Evolutionary conservation across 2,797 vertebrate species (phyloP).

Genomic region (Spinibarbus caldwelli): DNA sequence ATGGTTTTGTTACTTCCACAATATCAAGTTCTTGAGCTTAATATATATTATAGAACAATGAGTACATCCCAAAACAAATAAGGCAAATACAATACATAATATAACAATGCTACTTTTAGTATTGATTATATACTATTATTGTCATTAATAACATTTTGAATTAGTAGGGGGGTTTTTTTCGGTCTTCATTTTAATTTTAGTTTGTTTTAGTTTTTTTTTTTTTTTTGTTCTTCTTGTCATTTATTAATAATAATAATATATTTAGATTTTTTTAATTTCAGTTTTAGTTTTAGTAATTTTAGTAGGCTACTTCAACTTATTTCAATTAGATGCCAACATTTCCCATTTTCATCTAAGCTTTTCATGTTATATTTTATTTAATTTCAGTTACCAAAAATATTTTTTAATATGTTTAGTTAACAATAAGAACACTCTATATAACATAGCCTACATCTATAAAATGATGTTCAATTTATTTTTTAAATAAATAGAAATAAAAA

Average conservation of each 20-base stretch:
- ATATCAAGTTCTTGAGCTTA: not conserved
- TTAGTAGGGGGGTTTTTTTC: too few species aligned
- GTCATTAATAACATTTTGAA: not conserved
- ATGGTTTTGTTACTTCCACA: not conserved
- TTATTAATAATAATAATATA: not conserved
- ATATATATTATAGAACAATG: not conserved
- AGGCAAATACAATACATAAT: not conserved
- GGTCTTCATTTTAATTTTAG: not conserved
- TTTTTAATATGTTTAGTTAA: not conserved
- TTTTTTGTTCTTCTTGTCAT: not conserved
- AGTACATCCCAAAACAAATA: not conserved
- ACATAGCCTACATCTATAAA: not conserved
- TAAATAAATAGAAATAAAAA: not conserved
- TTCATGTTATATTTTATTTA: too few species aligned
- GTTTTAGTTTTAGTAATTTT: too few species aligned
- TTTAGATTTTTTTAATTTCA: too few species aligned
- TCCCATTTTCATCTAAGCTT: too few species aligned
- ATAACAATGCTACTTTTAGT: not conserved
- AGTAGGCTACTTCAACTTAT: too few species aligned
- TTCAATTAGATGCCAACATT: too few species aligned
- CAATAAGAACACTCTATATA: not conserved
- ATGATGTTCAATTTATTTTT: not conserved
- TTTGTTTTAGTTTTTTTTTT: too few species aligned
- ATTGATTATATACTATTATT: not conserved
- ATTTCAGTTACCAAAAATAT: too few species aligned